phyloP scores from a whole-genome alignment of 2,113 vertebrate genomes.

The Shinisaurus crocodilurus region DNA sequence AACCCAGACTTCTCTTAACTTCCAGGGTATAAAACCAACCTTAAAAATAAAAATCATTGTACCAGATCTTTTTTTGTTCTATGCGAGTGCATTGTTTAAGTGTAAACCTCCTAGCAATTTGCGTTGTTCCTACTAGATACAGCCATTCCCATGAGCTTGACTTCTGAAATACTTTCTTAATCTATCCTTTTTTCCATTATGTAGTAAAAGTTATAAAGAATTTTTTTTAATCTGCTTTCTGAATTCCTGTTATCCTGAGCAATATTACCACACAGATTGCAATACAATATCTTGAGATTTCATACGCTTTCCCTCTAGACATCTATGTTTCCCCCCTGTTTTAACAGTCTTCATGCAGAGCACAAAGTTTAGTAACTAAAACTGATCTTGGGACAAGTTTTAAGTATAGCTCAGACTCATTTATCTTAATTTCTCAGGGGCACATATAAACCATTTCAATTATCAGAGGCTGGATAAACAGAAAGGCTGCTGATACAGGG shows the following conservation, averaged over 20 bases:
- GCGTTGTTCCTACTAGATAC: neutral
- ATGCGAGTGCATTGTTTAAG: neutral
- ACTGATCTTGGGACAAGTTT: neutral
- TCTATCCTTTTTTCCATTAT: neutral
- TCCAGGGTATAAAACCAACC: neutral
- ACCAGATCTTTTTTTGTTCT: neutral
- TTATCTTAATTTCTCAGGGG: constrained; percentile 3
- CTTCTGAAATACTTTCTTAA: neutral
- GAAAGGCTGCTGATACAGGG: neutral
- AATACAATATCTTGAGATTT: neutral
- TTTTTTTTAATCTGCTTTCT: neutral
- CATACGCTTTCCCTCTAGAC: neutral
- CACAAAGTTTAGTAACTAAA: neutral
- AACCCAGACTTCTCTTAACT: neutral
- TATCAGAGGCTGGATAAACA: neutral
- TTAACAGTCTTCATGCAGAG: neutral
- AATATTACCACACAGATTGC: neutral
- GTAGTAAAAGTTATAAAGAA: neutral
- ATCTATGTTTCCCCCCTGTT: neutral
- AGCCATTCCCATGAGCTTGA: neutral
- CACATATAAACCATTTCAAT: neutral
- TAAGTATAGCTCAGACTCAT: neutral
- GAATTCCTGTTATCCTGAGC: neutral
- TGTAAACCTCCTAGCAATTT: neutral
- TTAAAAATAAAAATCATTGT: neutral